A percentile compares a stretch with the other conserved stretches of the same genome.
phyloP scores from a whole-genome alignment of 1,140 invertebrate genomes.

The Lordiphosa stackelbergi region DNA sequence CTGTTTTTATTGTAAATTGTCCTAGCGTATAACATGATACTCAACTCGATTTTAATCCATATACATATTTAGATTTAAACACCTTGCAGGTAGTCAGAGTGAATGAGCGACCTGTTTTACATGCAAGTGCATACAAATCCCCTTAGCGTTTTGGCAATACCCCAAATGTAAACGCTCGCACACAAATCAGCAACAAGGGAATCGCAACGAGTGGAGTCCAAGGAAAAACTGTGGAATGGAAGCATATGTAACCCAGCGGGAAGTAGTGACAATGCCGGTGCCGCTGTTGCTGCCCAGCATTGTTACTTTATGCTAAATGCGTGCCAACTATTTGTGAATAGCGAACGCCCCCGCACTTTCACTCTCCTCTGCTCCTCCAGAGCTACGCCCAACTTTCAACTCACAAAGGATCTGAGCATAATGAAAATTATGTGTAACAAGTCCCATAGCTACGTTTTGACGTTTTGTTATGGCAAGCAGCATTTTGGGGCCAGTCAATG shows the following conservation, averaged over 20 bases:
- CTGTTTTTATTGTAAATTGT: too few relatives aligned
- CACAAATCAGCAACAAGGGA: constrained; percentile 3
- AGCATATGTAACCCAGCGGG: constrained; percentile 28
- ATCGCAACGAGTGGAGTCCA: constrained; percentile 13
- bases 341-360: constrained; percentile 7
- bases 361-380: too few relatives aligned
- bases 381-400: constrained; percentile 33
- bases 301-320: constrained; percentile 57
- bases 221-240: constrained; percentile 15
- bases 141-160: constrained; percentile 13
- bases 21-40: too few relatives aligned
- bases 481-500: constrained; percentile 47
- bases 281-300: constrained; percentile 21
- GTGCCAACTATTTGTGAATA: constrained; percentile 64
- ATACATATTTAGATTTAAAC: too few relatives aligned
- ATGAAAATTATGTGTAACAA: constrained; percentile 75
- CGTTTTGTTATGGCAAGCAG: constrained; percentile 24
- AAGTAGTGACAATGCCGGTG: constrained; percentile 27
- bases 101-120: too few relatives aligned
- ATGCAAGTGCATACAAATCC: background rate
- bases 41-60: too few relatives aligned
- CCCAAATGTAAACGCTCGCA: constrained; percentile 2
- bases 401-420: constrained; percentile 44
- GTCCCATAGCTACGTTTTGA: constrained; percentile 40
- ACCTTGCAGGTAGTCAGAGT: too few relatives aligned